Base-by-base conservation (phyloP, 1,140 invertebrate genomes). In the Gonatopus flavifemur region DNA sequence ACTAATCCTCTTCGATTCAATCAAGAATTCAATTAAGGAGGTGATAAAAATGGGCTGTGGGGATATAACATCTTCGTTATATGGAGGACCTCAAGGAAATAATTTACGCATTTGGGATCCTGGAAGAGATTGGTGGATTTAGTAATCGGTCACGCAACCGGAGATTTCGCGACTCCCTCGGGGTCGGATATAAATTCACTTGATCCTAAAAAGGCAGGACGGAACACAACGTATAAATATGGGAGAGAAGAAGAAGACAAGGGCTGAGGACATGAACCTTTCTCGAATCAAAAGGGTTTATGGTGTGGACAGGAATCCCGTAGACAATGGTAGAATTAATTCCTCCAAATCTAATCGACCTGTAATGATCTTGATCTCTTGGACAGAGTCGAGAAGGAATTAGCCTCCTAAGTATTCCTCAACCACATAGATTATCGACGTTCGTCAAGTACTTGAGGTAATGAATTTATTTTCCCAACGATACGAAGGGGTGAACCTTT, bases 251-350 rank as follows among this genome's bases (percentile, higher is more conserved):
- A 46, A 55, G 51, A 59, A 48, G 39, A 46, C 19, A 36, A 50
- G 36, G 31, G 57, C 40, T 48, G 55, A 51, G 59, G 53, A 55
- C 53, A 48, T 54, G 52, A 52, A 19, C 51, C 66, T 41, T 25
- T 25, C 57, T 57, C 50, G 59, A 52, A 56, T 70, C 64, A 70
- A 71, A 70, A 67, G 67, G 67, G 64, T 70, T 70, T 70, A 71
- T 71, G 69, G 69, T 55, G 66, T 62, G 67, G 57, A 71, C 61
- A 59, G 60, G 67, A 67, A 67, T 62, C 57, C 65, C 55, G 42
- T 61, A 69, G 66, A 71, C 69, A 71, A 71, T 71, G 55, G 60
- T 36, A 59, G 67, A 67, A 70, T 70, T 71, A 70, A 71, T 70
- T 67, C 66, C 66, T 60, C 59, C 55, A 67, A 59, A 60, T 62